These are phyloP conservation scores for Theocolax elegans DNA, from an alignment of 1,140 invertebrate species.

Conservation along the genomic window DNA sequence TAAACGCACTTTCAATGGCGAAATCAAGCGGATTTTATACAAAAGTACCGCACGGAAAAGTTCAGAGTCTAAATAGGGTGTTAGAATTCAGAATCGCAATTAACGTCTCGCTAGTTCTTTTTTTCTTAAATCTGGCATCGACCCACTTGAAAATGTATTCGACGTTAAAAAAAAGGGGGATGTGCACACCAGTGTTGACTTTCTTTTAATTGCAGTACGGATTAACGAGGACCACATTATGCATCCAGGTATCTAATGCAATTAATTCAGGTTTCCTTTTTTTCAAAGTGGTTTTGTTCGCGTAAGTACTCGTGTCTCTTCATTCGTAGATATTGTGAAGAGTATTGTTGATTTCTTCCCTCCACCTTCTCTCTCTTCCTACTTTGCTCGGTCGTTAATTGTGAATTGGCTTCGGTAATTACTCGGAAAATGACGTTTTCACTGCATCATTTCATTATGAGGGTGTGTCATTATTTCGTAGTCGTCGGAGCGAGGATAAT, in stretches of 20 bases:
- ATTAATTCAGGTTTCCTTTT: slow-evolving; percentile 21
- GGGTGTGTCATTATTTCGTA: not conserved
- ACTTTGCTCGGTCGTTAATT: slow-evolving; percentile 2
- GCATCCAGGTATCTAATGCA: slow-evolving; percentile 23
- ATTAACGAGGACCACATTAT: slow-evolving; percentile 44
- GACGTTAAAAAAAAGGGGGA: no score
- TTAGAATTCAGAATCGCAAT: slow-evolving; percentile 26
- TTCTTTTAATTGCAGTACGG: slow-evolving; percentile 40
- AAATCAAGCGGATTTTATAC: slow-evolving; percentile 23
- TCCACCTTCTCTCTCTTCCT: not conserved
- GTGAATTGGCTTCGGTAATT: slow-evolving; percentile 21
- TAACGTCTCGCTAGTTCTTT: slow-evolving; percentile 13
- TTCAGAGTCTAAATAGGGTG: not conserved
- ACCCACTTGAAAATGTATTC: not conserved
- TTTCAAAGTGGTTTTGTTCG: no score
- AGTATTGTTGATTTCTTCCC: not conserved
- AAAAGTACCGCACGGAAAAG: no score
- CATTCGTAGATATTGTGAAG: not conserved
- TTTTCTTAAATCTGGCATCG: not conserved
- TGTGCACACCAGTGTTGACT: not conserved
- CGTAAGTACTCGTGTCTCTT: not conserved
- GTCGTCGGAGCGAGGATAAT: not conserved
- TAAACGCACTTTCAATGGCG: slow-evolving; percentile 18
- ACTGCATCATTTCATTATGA: not conserved
- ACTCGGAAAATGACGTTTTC: not conserved